Evolutionary conservation across 2,888 invertebrate genomes (phyloP), one percentile per base, ranked within the genome.

Genomic region (Parnassius orleans): DNA sequence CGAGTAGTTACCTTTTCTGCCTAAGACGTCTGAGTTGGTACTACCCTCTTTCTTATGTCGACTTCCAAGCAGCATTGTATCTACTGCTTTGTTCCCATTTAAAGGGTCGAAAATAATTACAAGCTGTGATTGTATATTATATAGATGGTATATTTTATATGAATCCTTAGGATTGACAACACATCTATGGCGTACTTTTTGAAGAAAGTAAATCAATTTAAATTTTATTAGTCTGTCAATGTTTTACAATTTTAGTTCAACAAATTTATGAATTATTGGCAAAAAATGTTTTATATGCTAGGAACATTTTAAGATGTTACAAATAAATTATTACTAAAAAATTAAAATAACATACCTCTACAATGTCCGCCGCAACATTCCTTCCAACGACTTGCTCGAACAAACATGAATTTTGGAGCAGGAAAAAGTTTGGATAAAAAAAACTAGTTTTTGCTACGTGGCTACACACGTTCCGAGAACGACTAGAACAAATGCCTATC

Each of bases 401-500:
- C 7, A 33, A 33, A 33, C 42, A 60, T 19, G 52, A 56, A 57
- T 56, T 57, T 52, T 57, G 56, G n/a, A 54, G 12, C 41, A 50
- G 51, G 60, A 48, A 55, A 57, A 65, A 24, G 55, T 46, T 19
- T 50, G 44, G 33, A 60, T 41, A 63, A 41, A 68, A 67, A 63
- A 48, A 54, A 56, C 47, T 42, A 60, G 54, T 70, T 72, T 71
- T 69, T 68, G 57, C 64, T 57, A 53, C 19, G 44, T 44, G 43
- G 47, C 47, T 52, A 46, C 53, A 66, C 47, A 66, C 51, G 59
- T 76, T 73, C 72, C 59, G 33, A 66, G 73, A 75, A 72, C 66
- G 57, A 69, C 68, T 63, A 42, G 63, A 65, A 73, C 73, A 73
- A 74, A 74, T 69, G 61, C 55, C 67, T 56, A 66, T 67, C 68